Percentiles rank a stretch among this genome's conserved stretches.
Evolutionary conservation across 2,113 vertebrate species (phyloP).

Genomic region (Clupea harengus): DNA sequence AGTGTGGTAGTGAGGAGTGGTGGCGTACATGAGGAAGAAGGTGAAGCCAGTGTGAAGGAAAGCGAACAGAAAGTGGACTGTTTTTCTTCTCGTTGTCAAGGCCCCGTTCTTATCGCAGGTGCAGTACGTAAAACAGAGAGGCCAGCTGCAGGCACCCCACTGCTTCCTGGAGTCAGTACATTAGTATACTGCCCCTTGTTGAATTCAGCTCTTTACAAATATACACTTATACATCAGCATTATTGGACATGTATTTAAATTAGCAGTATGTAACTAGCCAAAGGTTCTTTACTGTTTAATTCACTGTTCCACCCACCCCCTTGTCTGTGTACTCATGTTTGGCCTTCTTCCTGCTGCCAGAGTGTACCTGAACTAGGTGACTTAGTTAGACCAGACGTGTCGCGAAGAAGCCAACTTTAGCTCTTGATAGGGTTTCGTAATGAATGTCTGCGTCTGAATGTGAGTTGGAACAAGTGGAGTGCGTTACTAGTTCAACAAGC

Average conservation of each 20-base stretch:
- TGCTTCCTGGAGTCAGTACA: background rate
- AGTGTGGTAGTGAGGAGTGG: background rate
- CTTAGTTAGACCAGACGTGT: background rate
- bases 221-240: background rate
- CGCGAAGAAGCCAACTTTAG: background rate
- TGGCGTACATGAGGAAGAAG: too few species aligned
- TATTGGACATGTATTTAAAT: background rate
- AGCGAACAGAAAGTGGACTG: background rate
- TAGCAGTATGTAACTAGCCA: background rate
- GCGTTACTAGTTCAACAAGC: background rate
- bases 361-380: background rate
- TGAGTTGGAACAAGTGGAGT: background rate
- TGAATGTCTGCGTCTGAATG: background rate
- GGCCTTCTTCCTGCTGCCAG: too few species aligned
- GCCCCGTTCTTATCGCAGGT: slow-evolving; percentile 28
- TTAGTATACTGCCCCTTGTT: background rate
- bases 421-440: background rate
- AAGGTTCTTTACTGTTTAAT: background rate
- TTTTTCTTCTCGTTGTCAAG: background rate
- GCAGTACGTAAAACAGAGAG: slow-evolving; percentile 33
- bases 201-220: background rate
- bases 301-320: background rate
- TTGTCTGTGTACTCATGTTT: background rate
- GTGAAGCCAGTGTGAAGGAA: background rate
- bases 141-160: background rate